phyloP scores from a whole-genome alignment of 2,113 vertebrate species.

The Eonycteris spelaea region DNA sequence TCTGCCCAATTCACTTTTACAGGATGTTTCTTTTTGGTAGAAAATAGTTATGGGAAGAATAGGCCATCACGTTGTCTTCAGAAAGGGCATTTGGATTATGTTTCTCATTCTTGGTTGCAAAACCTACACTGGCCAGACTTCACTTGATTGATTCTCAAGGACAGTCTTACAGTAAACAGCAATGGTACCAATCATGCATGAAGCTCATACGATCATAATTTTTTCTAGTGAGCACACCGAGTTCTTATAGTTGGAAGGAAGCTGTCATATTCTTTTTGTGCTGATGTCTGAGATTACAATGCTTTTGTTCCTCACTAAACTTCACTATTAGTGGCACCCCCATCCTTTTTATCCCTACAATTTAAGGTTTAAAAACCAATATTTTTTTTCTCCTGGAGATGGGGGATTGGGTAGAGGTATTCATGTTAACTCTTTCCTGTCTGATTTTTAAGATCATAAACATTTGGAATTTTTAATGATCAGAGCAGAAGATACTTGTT shows the following conservation, averaged over 20 bases:
- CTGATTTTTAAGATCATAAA: background rate
- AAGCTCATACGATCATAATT: background rate
- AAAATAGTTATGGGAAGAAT: conserved; percentile 32
- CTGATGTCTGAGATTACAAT: background rate
- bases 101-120: conserved; percentile 48
- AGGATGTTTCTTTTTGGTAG: background rate
- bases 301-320: conserved; percentile 54
- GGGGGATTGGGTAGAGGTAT: background rate
- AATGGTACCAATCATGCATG: conserved; percentile 48
- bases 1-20: background rate
- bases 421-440: conserved; percentile 48
- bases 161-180: conserved; percentile 42
- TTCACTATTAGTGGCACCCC: conserved; percentile 52
- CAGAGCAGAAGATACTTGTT: background rate
- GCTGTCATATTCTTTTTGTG: conserved; percentile 37
- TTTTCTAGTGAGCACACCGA: background rate
- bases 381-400: background rate
- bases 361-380: conserved; percentile 40
- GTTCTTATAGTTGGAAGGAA: conserved; percentile 56
- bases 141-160: conserved; percentile 44
- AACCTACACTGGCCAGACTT: conserved; percentile 21
- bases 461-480: background rate
- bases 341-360: conserved; percentile 17
- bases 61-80: conserved; percentile 44
- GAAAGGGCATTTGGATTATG: conserved; percentile 10